Evolutionary conservation across 1,140 invertebrate species (phyloP), one percentile per base, ranked within the genome.

Genomic region (Sitophilus oryzae): DNA sequence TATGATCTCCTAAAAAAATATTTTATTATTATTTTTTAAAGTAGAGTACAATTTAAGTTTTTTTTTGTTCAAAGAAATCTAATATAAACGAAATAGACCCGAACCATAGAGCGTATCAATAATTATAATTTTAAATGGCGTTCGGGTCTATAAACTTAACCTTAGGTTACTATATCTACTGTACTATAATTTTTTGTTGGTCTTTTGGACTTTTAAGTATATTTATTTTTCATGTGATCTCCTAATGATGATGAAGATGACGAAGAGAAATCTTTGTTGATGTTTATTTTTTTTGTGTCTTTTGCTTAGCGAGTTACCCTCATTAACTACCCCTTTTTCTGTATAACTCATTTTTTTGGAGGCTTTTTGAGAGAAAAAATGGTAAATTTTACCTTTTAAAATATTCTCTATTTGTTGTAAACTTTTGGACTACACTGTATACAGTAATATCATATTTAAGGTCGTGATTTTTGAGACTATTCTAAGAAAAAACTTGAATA

Each of bases 161-260:
- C 20, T 25, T 53, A 50, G 51, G 47, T 34, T 49, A 59, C 47
- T 59, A n/a, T n/a, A n/a, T n/a, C n/a, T n/a, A n/a, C n/a, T n/a
- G 58, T 55, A 59, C 44, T 55, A 59, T 59, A 54, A 49, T 51
- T 58, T 58, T 59, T 59, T n/a, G 58, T 59, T 60, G 49, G 55
- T 61, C 36, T 50, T 46, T 58, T 51, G 52, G 43, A 52, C 51
- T 58, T 48, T 60, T 52, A 46, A 44, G 45, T 38, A 37, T 59
- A 56, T 60, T 56, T 60, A 53, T 61, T 55, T 61, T 61, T 58
- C 55, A 47, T 58, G 51, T 61, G 59, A 61, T 61, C 59, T 61
- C 59, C 36, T 38, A 38, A 60, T n/a, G n/a, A n/a, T n/a, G n/a
- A n/a, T n/a, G n/a, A n/a, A n/a, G n/a, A n/a, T n/a, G n/a, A n/a